Evolutionary conservation across 2,888 invertebrate genomes (phyloP), one percentile per base, ranked within the genome.

Genomic region (Drosophila siamana): DNA sequence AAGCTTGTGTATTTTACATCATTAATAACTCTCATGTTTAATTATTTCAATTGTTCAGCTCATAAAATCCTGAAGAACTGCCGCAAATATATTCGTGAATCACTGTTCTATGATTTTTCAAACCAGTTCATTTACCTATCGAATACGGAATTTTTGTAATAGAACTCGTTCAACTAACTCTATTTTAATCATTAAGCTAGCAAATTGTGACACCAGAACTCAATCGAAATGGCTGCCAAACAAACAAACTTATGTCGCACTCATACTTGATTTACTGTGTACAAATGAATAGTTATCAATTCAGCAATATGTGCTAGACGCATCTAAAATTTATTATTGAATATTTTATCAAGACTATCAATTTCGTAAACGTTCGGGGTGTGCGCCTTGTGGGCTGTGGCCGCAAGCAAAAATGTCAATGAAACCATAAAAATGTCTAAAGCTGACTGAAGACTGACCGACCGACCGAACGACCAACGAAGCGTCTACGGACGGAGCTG

Each of bases 371-470:
- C 43, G 38, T 33, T 33, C 52, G 52, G 36, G 36, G 2, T 8
- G 33, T 7, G 26, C 16, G 55, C 2, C 1, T 13, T 57, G 48
- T 54, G 56, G 41, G 38, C 16, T 33, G 11, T 50, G 33, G 48
- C 60, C 56, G 16, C 44, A 46, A 48, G 9, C 16, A 72, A 72
- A 72, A 84, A 82, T 80, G 80, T 80, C 84, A 86, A 78, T 74
- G 78, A 82, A 80, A 77, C 80, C 82, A 86, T 82, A 79, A 83
- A 86, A 86, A 80, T 80, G 77, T 66, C 78, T 59, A 79, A 75
- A 57, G 50, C 57, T 55, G 55, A 33, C 46, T 30, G 73, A 64
- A 15, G 55, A 43, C 46, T 26, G 69, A 54, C 15, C 60, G 22
- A 61, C 11, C n/a, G 62, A 51, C 19, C 19, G 13, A 44, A 33